Conservation (phyloP, 2,888 invertebrate genomes). For the Agonopterix alstromeriana region DNA sequence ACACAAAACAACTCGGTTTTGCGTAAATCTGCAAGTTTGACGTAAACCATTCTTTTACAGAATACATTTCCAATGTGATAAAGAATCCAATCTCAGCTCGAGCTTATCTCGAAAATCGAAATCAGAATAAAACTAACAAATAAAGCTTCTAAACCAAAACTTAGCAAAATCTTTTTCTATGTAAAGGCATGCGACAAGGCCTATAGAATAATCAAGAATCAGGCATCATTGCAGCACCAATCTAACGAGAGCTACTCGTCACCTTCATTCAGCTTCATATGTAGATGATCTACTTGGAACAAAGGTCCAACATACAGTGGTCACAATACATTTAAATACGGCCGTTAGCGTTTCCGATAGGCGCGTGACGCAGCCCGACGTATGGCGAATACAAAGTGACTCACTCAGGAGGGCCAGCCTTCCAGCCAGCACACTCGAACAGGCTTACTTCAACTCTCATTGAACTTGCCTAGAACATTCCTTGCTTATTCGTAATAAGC, state of each 20-base stretch:
- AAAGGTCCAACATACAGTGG: slow-evolving; percentile 12
- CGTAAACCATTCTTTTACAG: neutral
- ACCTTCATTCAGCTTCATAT: slow-evolving; percentile 9
- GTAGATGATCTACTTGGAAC: slow-evolving; percentile 15
- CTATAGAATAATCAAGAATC: slow-evolving; percentile 14
- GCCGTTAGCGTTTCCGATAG: slow-evolving; percentile 70
- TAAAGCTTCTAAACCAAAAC: neutral
- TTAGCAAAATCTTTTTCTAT: neutral
- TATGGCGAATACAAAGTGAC: slow-evolving; percentile 54
- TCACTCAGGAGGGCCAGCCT: slow-evolving; percentile 14
- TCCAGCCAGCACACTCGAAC: neutral
- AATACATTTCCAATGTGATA: neutral
- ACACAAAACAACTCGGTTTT: slow-evolving; percentile 17
- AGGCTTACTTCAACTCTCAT: slow-evolving; percentile 5
- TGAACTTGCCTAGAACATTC: slow-evolving; percentile 4
- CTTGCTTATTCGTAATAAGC: neutral
- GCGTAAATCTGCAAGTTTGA: slow-evolving; percentile 13
- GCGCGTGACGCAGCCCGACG: slow-evolving; percentile 56
- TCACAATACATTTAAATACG: slow-evolving; percentile 46
- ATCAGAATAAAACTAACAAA: neutral
- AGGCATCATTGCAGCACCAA: slow-evolving; percentile 13
- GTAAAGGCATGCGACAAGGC: slow-evolving; percentile 7
- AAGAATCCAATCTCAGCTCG: neutral
- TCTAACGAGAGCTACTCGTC: slow-evolving; percentile 10
- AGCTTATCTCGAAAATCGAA: neutral